A percentile compares a stretch with the other conserved stretches of the same genome.
Evolutionary conservation across 2,797 vertebrate genomes (phyloP).

Genomic region (Nyctalus aviator): DNA sequence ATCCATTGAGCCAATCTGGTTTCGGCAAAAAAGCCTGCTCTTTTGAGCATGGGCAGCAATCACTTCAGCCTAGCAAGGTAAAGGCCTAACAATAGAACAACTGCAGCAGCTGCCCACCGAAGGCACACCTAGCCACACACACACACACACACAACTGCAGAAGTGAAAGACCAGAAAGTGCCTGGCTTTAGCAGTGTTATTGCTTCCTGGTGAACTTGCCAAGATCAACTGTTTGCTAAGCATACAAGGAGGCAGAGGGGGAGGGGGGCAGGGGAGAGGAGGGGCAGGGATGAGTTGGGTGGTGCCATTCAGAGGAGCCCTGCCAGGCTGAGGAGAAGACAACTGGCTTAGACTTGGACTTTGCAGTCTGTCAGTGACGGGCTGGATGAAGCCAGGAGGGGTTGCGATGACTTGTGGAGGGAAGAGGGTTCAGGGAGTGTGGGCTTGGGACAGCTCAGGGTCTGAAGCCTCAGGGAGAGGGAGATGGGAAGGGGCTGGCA

Average conservation of each 20-base stretch:
- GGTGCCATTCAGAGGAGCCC: constrained; percentile 42
- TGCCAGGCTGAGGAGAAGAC: not conserved
- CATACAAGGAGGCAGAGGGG: constrained; percentile 46
- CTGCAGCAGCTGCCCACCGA: not conserved
- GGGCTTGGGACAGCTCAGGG: not conserved
- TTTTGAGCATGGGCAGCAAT: not conserved
- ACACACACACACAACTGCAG: constrained; percentile 53
- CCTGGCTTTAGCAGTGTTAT: constrained; percentile 43
- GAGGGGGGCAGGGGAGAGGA: not conserved
- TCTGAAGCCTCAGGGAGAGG: not conserved
- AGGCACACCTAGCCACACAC: constrained; percentile 6
- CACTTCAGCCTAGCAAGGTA: constrained; percentile 29
- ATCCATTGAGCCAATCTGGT: too few relatives aligned
- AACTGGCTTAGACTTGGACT: constrained; percentile 31
- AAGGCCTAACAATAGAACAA: not conserved
- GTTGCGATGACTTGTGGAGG: not conserved
- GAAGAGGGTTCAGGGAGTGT: fast-evolving
- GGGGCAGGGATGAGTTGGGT: not conserved
- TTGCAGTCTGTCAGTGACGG: not conserved
- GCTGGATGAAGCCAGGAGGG: not conserved
- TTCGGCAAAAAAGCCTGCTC: not conserved
- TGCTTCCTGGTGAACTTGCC: constrained; percentile 78
- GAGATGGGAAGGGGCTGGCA: not conserved
- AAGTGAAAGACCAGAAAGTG: constrained; percentile 26
- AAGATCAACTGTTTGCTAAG: constrained; percentile 77